Conservation (phyloP, 2,888 invertebrate genomes). For the Pilophorus perplexus region DNA sequence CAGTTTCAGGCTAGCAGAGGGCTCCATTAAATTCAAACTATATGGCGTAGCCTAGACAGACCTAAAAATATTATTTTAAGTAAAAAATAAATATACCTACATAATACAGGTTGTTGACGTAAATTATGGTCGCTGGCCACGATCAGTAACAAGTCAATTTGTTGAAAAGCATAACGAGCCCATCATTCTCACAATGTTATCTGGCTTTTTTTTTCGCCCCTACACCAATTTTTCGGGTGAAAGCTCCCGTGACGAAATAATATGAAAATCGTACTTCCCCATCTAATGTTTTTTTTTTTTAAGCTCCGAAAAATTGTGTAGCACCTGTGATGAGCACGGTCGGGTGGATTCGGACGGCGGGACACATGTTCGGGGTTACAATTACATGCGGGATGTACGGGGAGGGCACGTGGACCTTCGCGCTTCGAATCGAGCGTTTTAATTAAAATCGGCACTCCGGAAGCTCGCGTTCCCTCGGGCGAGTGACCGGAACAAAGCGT, state of each 20-base stretch:
- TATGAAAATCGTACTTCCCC: constrained; percentile 21
- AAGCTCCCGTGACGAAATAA: constrained; percentile 33
- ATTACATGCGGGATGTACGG: constrained; percentile 38
- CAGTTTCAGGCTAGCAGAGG: no score
- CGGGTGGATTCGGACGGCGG: constrained; percentile 4
- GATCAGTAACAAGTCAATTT: constrained; percentile 38
- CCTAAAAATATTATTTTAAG: no score
- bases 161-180: constrained; percentile 23
- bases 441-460: constrained; percentile 40
- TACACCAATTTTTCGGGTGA: constrained; percentile 35
- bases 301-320: constrained; percentile 2
- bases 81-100: no score
- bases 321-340: constrained; percentile 35
- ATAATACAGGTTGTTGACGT: no score
- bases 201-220: constrained; percentile 23
- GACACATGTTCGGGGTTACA: constrained; percentile 35
- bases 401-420: constrained; percentile 26
- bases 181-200: constrained; percentile 15
- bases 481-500: constrained; percentile 27
- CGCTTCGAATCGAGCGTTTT: constrained; percentile 21
- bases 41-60: no score
- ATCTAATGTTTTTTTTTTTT: no score
- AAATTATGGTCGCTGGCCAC: no score
- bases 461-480: constrained; percentile 2
- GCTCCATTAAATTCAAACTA: no score